Base-by-base conservation (phyloP, 2,113 vertebrate species). In the Clarias batrachus region DNA sequence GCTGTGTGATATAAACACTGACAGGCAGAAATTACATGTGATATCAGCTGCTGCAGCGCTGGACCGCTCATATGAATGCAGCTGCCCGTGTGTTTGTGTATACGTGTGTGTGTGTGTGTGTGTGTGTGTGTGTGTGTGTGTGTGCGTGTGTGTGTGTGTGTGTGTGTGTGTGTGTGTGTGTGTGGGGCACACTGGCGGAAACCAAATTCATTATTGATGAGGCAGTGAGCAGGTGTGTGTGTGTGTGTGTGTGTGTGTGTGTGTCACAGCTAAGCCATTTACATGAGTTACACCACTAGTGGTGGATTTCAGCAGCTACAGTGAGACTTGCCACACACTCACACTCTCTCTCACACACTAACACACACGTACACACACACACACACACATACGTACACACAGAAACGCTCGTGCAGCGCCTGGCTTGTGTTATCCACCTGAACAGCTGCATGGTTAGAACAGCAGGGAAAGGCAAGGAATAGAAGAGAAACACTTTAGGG, bases 171-270 rank as follows among this genome's bases (percentile, higher is more conserved):
- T 74, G 41, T 23, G 27, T 68, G 41, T 56, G 76, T 56, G 54
- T 68, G 41, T 25, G 41, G 52, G 70, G 54, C 13, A 71, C 27
- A 33, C 79, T 52, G 62, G 65, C 25, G 17, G 63, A 83, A 83
- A 66, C 17, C 65, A 57, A 68, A 83, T 83, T 70, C 81, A 88
- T 88, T 88, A 88, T 88, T 88, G 83, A 85, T 85, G 87, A 85
- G 48, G 21, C 68, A 76, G 48, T 33, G 83, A 88, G 83, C 83
- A 85, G 76, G 82, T 87, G 85, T 85, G 81, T 59, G 77, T 79
- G 54, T 33, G 12, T 71, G 30, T 74, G 76, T 17, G 25, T 78
- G 52, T 56, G 25, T 57, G 54, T 78, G 41, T 63, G 63, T 62
- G 63, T 62, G 27, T 68, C 63, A 70, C 78, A 48, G 84, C 60